Percentiles rank a stretch among this genome's conserved stretches.
Evolutionary conservation across 2,888 invertebrate genomes (phyloP).

Genomic region (Boloria selene): DNA sequence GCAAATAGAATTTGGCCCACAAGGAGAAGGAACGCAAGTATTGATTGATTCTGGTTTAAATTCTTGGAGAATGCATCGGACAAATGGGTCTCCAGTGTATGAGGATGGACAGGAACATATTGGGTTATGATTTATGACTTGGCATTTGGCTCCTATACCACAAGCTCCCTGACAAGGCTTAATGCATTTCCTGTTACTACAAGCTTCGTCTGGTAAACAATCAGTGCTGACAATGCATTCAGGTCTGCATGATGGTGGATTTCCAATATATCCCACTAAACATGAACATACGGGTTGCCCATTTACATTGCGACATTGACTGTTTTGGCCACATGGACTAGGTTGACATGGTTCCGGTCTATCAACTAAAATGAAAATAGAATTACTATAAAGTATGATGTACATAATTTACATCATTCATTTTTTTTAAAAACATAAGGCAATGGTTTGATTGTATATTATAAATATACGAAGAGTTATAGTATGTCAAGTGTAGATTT

Average conservation of each 20-base stretch:
- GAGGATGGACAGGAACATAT: constrained; percentile 87
- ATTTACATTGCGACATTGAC: constrained; percentile 88
- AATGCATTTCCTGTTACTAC: constrained; percentile 89
- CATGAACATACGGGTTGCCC: constrained; percentile 89
- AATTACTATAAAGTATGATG: constrained; percentile 5
- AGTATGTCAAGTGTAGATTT: neutral
- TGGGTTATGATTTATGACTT: constrained; percentile 91
- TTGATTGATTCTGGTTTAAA: constrained; percentile 78
- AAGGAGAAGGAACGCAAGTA: constrained; percentile 90
- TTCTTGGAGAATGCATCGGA: constrained; percentile 82
- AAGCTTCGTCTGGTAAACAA: constrained; percentile 88
- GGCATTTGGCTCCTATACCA: constrained; percentile 88
- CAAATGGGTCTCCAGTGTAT: constrained; percentile 89
- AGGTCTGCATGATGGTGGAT: constrained; percentile 89
- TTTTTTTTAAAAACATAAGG: too few relatives aligned
- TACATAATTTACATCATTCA: neutral
- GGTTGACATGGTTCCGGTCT: constrained; percentile 67
- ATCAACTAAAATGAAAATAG: constrained; percentile 55
- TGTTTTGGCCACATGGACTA: constrained; percentile 90
- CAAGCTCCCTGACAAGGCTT: constrained; percentile 93
- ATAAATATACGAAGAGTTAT: neutral
- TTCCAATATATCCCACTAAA: constrained; percentile 86
- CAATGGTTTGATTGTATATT: too few relatives aligned
- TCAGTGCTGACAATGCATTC: constrained; percentile 89
- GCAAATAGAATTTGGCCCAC: constrained; percentile 90